phyloP scores from a whole-genome alignment of 2,888 invertebrate genomes.

The Eristalinus sepulchralis region DNA sequence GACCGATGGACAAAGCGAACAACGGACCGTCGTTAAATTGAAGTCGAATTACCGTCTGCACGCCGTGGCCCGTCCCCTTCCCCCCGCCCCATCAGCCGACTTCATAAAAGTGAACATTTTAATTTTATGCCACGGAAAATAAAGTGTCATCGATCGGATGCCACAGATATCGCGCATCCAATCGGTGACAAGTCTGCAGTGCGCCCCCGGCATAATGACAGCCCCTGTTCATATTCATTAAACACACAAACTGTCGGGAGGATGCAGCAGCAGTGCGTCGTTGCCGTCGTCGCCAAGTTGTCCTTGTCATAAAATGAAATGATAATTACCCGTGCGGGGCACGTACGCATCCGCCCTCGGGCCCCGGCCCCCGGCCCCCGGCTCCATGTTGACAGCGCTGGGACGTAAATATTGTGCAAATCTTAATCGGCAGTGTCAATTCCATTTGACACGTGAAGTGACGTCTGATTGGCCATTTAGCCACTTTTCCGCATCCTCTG shows the following conservation, averaged over 20 bases:
- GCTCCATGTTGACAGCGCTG: constrained; percentile 13
- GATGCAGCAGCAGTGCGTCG: background rate
- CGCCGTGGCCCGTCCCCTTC: background rate
- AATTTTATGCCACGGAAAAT: constrained; percentile 58
- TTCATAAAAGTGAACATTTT: constrained; percentile 63
- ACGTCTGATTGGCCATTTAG: constrained; percentile 46
- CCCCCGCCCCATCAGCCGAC: constrained; percentile 1
- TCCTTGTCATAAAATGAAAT: constrained; percentile 67
- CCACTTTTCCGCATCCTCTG: background rate
- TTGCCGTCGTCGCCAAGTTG: constrained; percentile 13
- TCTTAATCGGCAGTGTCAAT: constrained; percentile 54
- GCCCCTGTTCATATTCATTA: constrained; percentile 52
- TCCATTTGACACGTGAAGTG: constrained; percentile 58
- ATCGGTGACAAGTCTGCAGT: background rate
- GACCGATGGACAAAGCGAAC: background rate
- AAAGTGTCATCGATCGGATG: constrained; percentile 67
- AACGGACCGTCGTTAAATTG: background rate
- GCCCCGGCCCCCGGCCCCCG: constrained; percentile 20
- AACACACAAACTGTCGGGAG: constrained; percentile 25
- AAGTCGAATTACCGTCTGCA: background rate
- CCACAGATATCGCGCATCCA: constrained; percentile 60
- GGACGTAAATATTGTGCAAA: constrained; percentile 42
- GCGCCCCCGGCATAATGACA: constrained; percentile 1
- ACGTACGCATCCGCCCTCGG: constrained; percentile 37
- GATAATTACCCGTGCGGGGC: constrained; percentile 65